phyloP scores from a whole-genome alignment of 2,797 vertebrate species.

The Pangasius krempfi region DNA sequence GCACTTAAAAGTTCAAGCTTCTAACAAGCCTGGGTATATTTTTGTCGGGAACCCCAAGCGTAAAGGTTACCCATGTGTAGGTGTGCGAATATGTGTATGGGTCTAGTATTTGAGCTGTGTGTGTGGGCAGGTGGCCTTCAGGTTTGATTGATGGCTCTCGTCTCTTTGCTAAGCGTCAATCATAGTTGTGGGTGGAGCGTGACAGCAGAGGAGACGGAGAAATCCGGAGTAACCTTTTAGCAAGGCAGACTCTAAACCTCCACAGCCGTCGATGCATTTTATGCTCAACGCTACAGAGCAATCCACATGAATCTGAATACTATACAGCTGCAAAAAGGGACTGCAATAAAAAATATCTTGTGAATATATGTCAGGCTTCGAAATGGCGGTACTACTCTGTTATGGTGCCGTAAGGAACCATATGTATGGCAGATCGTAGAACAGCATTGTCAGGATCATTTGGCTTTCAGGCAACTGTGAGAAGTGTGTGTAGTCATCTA shows the following conservation, averaged over 20 bases:
- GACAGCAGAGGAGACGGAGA: constrained; percentile 31
- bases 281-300: neutral
- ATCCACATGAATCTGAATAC: neutral
- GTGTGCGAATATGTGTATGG: constrained; percentile 28
- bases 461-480: neutral
- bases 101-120: constrained; percentile 18
- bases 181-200: constrained; percentile 34
- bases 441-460: neutral
- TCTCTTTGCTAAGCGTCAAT: constrained; percentile 33
- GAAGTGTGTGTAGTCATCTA: neutral
- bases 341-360: neutral
- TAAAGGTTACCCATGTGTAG: constrained; percentile 45
- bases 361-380: neutral
- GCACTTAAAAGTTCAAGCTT: constrained; percentile 22
- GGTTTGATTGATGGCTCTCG: constrained; percentile 32
- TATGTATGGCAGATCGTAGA: neutral
- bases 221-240: constrained; percentile 39
- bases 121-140: constrained; percentile 36
- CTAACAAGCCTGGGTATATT: constrained; percentile 11
- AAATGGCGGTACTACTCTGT: neutral
- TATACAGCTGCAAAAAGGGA: neutral
- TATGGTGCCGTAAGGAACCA: neutral
- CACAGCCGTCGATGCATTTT: neutral
- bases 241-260: constrained; percentile 5
- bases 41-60: constrained; percentile 32